A percentile compares a stretch with the other conserved stretches of the same genome.
phyloP scores from a whole-genome alignment of 2,113 vertebrate genomes.

The Paralichthys olivaceus region DNA sequence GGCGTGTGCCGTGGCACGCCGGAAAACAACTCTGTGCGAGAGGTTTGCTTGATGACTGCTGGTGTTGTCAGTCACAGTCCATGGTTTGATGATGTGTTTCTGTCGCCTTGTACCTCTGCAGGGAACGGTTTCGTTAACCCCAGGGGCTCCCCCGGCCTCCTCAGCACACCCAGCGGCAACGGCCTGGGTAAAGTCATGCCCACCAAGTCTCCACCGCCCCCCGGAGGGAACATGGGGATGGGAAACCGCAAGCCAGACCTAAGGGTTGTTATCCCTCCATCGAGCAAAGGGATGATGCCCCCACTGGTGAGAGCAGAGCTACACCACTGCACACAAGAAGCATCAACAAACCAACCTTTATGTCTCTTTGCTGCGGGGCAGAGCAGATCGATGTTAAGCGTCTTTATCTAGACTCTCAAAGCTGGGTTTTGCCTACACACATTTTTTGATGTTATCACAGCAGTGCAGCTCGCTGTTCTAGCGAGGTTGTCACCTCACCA shows the following conservation, averaged over 20 bases:
- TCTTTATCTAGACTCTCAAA: constrained; percentile 30
- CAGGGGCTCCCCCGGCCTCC: constrained; percentile 92
- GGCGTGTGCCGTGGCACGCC: constrained; percentile 71
- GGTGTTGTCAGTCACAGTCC: constrained; percentile 77
- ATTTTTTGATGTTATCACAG: constrained; percentile 35
- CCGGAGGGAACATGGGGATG: constrained; percentile 91
- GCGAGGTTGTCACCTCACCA: constrained; percentile 34
- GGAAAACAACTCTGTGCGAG: constrained; percentile 63
- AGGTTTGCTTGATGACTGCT: constrained; percentile 71
- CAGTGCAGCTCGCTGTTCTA: neutral
- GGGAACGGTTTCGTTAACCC: constrained; percentile 97
- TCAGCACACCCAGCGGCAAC: constrained; percentile 89
- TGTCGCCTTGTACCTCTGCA: constrained; percentile 79
- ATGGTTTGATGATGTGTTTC: constrained; percentile 75
- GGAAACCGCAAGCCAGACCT: constrained; percentile 96
- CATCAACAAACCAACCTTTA: constrained; percentile 36
- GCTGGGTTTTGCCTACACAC: constrained; percentile 35
- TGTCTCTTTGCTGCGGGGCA: constrained; percentile 55
- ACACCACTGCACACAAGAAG: constrained; percentile 48
- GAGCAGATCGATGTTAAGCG: constrained; percentile 19
- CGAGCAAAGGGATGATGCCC: constrained; percentile 98
- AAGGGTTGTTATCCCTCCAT: constrained; percentile 96
- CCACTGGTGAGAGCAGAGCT: constrained; percentile 89
- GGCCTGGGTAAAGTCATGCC: constrained; percentile 95
- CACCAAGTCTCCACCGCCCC: constrained; percentile 95